phyloP scores from a whole-genome alignment of 1,140 invertebrate genomes.

The Zaprionus gabonicus region DNA sequence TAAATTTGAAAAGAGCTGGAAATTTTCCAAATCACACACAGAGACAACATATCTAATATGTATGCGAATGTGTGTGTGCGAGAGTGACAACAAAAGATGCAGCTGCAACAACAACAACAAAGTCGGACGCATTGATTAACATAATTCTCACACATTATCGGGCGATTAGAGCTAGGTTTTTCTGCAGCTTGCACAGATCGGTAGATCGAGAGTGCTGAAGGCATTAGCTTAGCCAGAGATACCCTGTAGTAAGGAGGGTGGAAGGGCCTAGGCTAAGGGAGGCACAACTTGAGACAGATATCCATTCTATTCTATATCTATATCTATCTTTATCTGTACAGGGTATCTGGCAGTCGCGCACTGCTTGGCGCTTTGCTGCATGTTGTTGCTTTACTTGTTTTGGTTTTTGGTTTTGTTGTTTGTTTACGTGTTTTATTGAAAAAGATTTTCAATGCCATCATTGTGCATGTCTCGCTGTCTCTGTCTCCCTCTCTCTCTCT shows the following conservation, averaged over 20 bases:
- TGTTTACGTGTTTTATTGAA: constrained; percentile 82
- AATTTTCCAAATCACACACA: constrained; percentile 63
- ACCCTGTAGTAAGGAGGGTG: neutral
- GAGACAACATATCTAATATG: neutral
- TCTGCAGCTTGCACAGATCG: constrained; percentile 1
- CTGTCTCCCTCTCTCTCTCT: constrained; percentile 1
- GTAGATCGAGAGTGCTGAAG: neutral
- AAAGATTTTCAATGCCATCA: constrained; percentile 82
- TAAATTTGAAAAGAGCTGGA: constrained; percentile 77
- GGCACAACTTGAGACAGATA: constrained; percentile 38
- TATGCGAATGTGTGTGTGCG: neutral
- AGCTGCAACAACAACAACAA: constrained; percentile 42
- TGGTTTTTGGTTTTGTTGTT: constrained; percentile 70
- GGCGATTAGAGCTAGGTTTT: constrained; percentile 44
- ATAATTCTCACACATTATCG: constrained; percentile 68
- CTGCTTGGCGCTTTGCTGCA: neutral
- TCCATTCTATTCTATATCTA: neutral
- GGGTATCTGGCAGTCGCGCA: constrained; percentile 32
- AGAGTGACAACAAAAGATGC: constrained; percentile 35
- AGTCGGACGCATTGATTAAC: constrained; percentile 34
- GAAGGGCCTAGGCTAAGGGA: neutral
- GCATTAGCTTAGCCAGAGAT: neutral
- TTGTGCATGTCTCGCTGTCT: constrained; percentile 56
- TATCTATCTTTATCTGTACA: neutral
- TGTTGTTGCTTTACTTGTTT: constrained; percentile 59